Evolutionary conservation across 2,888 invertebrate genomes (phyloP), one percentile per base, ranked within the genome.

Genomic region (Apamea anceps): DNA sequence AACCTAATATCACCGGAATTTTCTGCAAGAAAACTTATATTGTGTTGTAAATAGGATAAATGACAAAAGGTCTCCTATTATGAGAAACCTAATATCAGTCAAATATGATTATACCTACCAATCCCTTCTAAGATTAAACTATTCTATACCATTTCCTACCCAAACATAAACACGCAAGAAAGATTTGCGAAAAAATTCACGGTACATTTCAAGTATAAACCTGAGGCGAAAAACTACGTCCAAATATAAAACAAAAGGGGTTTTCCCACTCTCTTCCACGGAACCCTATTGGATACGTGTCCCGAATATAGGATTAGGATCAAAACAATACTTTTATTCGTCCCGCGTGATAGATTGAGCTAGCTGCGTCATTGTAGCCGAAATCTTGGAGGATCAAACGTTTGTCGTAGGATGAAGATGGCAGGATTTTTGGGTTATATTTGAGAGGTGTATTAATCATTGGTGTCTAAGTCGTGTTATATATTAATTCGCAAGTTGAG

Each of bases 321-420:
- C 77, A 63, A 87, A 85, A 87, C 85, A 85, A 85, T 77, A 85
- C 82, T 81, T 85, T 72, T 81, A 81, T 81, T 80, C 73, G 32
- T 65, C 15, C 7, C 37, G 21, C 32, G 71, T 77, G 77, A 81
- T 73, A 81, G 67, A 81, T 75, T 45, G 75, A 72, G 75, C 42
- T 62, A 37, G 45, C 54, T 54, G 54, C 45, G 79, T 54, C 62
- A 84, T 54, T 62, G 51, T 28, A 25, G 1, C 7, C 10, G 37
- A 45, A 54, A 63, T 68, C 54, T 84, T 84, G 62, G 0, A 25
- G 25, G 25, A 62, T 51, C 12, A 73, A 37, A 28, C 13, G 7
- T 76, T 73, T 51, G 80, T 70, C n/a, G n/a, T n/a, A n/a, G n/a
- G n/a, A 70, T 60, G 21, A 70, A 68, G 60, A 84, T 54, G 45